Conservation (phyloP, 1,140 invertebrate species). For the Rhopalosiphum maidis region DNA sequence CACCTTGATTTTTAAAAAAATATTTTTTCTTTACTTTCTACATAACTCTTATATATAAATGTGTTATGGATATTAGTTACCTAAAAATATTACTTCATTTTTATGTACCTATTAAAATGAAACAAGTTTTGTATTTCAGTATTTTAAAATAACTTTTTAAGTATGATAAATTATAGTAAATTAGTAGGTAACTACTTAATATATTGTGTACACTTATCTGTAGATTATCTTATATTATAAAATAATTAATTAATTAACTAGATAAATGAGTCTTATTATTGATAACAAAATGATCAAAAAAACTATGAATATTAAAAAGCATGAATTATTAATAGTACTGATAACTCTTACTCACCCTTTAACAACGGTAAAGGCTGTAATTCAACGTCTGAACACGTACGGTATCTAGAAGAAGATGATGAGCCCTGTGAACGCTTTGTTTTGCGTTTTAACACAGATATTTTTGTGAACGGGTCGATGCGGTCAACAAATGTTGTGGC, state of each 20-base stretch:
- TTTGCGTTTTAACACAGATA: slow-evolving; percentile 63
- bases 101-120: not conserved
- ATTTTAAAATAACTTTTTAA: not conserved
- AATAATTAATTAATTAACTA: not conserved
- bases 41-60: not conserved
- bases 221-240: not conserved
- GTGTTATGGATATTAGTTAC: not conserved
- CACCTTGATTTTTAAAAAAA: not conserved
- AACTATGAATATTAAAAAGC: not conserved
- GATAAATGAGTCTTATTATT: not conserved
- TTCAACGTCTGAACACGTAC: slow-evolving; percentile 68
- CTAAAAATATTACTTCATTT: not conserved
- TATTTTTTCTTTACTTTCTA: too few relatives aligned
- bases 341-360: slow-evolving; percentile 64
- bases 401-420: slow-evolving; percentile 69
- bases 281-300: not conserved
- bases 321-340: not conserved
- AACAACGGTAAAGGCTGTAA: slow-evolving; percentile 67
- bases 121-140: not conserved
- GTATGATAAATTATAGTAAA: not conserved
- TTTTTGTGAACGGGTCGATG: slow-evolving; percentile 70
- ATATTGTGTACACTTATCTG: not conserved
- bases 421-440: slow-evolving; percentile 70
- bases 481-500: slow-evolving; percentile 67
- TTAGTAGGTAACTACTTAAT: not conserved